A percentile compares a stretch with the other conserved stretches of the same genome.
These are phyloP conservation scores for Drosophila baimaii DNA, from an alignment of 1,140 invertebrate species.

Conservation along the genomic window DNA sequence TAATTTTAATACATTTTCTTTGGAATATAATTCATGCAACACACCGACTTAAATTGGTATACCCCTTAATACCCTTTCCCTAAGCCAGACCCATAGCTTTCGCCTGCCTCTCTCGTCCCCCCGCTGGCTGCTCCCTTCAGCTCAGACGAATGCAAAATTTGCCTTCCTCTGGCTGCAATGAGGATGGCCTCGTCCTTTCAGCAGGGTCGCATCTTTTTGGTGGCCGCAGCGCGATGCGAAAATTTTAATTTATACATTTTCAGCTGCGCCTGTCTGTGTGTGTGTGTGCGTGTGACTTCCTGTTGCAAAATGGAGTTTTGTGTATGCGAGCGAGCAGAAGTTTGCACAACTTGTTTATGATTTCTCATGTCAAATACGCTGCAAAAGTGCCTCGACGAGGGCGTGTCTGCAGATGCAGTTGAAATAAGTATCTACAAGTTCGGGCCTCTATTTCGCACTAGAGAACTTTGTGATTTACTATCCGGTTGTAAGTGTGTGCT, in stretches of 20 bases:
- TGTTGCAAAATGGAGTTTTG: constrained; percentile 70
- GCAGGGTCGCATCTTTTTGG: constrained; percentile 44
- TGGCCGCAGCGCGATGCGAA: constrained; percentile 56
- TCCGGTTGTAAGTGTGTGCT: constrained; percentile 21
- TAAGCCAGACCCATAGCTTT: constrained; percentile 14
- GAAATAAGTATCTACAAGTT: constrained; percentile 72
- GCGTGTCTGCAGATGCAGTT: constrained; percentile 50
- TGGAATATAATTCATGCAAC: not conserved
- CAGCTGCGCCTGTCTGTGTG: constrained; percentile 25
- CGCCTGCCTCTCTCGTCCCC: not conserved
- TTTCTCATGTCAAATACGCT: constrained; percentile 79
- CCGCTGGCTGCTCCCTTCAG: not conserved
- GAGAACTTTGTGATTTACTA: constrained; percentile 77
- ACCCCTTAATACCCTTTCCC: constrained; percentile 2
- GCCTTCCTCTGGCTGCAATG: constrained; percentile 19
- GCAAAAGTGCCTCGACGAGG: constrained; percentile 49
- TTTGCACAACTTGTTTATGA: constrained; percentile 80
- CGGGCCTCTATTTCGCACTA: constrained; percentile 67
- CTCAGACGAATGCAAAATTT: constrained; percentile 32
- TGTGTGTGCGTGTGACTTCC: constrained; percentile 58
- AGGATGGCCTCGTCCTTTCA: constrained; percentile 11
- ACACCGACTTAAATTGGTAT: not conserved
- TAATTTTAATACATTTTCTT: not conserved
- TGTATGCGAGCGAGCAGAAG: constrained; percentile 57
- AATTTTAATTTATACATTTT: constrained; percentile 79